Evolutionary conservation across 2,888 invertebrate genomes (phyloP), one percentile per base, ranked within the genome.

Genomic region (Griposia aprilina): DNA sequence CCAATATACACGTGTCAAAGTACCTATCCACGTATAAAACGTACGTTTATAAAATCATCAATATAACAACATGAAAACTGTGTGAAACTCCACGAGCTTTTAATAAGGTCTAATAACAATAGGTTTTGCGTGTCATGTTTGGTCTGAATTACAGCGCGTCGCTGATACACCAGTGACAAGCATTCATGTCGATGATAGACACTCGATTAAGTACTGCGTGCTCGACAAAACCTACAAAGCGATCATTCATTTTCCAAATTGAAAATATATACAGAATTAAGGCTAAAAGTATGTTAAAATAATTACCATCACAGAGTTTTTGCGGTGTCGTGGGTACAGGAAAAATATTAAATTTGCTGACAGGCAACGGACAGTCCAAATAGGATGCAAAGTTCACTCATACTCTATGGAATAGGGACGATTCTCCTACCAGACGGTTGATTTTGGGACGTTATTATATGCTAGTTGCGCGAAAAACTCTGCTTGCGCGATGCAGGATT

Each of bases 181-280:
- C 84, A 82, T 88, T 87, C 85, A 84, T 71, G 59, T 60, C 68
- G 76, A 77, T 87, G 88, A 88, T 80, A 83, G 89, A 85, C 87
- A 88, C 79, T 83, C 87, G 84, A 87, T 88, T 88, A 88, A 81
- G 81, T 83, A 81, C 71, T 50, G 71, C 70, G 68, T 69, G 76
- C 65, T 81, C 77, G 59, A 78, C 77, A 83, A 78, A 87, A 72
- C 74, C 48, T 60, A 77, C 76, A 75, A 76, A 86, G 55, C 72
- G 71, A 66, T 76, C 75, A 65, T 74, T 77, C 62, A 86, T 86
- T 86, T 76, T 82, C 59, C 57, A 76, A 82, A 65, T 15, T 5
- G 30, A 26, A 52, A 68, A 66, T 83, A 74, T 84, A 84, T 52
- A 78, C 13, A 3, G 20, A 67, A 55, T 52, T 57, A 59, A 36